A percentile compares a stretch with the other conserved stretches of the same genome.
These are phyloP conservation scores for Ctenopoma kingsleyae DNA, from an alignment of 2,797 vertebrate genomes.

Conservation along the genomic window DNA sequence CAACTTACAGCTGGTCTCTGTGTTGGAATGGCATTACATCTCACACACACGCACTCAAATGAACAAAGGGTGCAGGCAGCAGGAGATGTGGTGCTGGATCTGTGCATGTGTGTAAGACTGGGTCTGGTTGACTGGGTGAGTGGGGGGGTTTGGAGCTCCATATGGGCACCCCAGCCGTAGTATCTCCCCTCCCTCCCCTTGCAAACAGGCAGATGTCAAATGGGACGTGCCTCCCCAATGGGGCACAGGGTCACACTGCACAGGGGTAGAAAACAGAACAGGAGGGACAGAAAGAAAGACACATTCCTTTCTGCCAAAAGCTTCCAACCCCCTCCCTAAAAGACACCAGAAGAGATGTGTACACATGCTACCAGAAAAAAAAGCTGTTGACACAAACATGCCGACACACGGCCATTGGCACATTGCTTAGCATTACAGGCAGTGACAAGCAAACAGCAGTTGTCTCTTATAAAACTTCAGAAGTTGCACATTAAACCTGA, in stretches of 20 bases:
- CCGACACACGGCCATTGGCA: slow-evolving; percentile 50
- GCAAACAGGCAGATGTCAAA: slow-evolving; percentile 88
- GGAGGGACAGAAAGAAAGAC: slow-evolving; percentile 57
- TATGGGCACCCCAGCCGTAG: slow-evolving; percentile 73
- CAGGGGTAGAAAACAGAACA: slow-evolving; percentile 83
- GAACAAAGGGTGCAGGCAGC: slow-evolving; percentile 73
- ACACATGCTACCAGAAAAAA: slow-evolving; percentile 60
- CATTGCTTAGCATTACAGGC: slow-evolving; percentile 3
- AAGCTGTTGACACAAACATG: slow-evolving; percentile 69
- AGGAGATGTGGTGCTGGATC: slow-evolving; percentile 63
- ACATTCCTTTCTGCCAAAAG: slow-evolving; percentile 67
- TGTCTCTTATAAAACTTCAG: neutral
- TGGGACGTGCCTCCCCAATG: slow-evolving; percentile 77
- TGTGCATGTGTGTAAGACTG: slow-evolving; percentile 20
- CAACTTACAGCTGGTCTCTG: slow-evolving; percentile 24
- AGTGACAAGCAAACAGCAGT: neutral
- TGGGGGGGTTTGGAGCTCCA: slow-evolving; percentile 68
- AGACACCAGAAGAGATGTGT: slow-evolving; percentile 51
- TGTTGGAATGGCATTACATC: slow-evolving; percentile 59
- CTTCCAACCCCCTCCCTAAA: slow-evolving; percentile 36
- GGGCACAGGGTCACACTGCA: slow-evolving; percentile 84
- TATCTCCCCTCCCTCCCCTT: slow-evolving; percentile 37
- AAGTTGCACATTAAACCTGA: neutral
- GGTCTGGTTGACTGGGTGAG: slow-evolving; percentile 27
- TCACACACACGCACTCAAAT: slow-evolving; percentile 29